Conservation (phyloP, 2,113 vertebrate genomes). For the Salvator merianae region DNA sequence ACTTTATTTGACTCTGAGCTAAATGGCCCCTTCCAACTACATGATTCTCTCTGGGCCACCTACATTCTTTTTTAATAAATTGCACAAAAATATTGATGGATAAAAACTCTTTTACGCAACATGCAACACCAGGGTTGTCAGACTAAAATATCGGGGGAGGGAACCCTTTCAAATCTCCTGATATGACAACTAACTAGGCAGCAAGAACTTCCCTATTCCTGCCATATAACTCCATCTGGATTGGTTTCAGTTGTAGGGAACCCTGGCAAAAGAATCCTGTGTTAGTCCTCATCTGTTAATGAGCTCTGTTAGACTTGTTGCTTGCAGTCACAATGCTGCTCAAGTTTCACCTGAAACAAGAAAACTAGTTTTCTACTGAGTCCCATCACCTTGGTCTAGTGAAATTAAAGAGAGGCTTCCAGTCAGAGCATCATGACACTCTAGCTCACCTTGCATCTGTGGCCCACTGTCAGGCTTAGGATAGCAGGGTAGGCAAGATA, state of each 20-base stretch:
- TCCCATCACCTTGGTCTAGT: too few relatives aligned
- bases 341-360: background rate
- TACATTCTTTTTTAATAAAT: conserved; percentile 23
- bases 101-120: background rate
- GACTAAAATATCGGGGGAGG: too few relatives aligned
- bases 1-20: too few relatives aligned
- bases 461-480: too few relatives aligned
- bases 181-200: background rate
- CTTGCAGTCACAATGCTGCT: background rate
- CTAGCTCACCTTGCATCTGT: background rate
- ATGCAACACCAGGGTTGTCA: background rate
- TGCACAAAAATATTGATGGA: conserved; percentile 30
- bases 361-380: background rate
- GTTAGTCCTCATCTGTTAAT: background rate
- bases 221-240: background rate
- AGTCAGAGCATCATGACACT: too few relatives aligned
- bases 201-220: background rate
- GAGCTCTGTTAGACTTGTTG: background rate
- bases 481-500: background rate
- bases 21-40: background rate
- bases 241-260: background rate
- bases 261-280: background rate
- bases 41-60: too few relatives aligned
- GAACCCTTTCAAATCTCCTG: background rate
- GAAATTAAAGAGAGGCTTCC: too few relatives aligned